phyloP scores from a whole-genome alignment of 2,113 vertebrate genomes.

The Albula glossodonta region DNA sequence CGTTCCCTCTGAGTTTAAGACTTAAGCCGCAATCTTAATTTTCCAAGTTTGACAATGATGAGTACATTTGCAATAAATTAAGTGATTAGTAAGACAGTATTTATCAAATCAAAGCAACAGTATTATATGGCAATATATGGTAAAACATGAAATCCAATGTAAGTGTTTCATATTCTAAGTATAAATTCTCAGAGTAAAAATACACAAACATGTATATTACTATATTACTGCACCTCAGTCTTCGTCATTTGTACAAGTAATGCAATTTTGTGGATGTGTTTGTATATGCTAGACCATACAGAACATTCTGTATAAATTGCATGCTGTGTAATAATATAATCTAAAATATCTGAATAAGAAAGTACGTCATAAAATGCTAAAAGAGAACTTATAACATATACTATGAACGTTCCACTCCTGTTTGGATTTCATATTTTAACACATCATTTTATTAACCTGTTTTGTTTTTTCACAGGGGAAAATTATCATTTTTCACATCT shows the following conservation, averaged over 20 bases:
- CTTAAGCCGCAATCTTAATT: neutral
- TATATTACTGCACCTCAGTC: neutral
- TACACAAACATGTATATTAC: neutral
- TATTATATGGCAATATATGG: slow-evolving; percentile 49
- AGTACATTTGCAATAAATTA: slow-evolving; percentile 81
- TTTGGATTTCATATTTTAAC: slow-evolving; percentile 5
- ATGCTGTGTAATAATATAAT: neutral
- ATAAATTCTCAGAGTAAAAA: neutral
- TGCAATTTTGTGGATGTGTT: neutral
- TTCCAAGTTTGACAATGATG: slow-evolving; percentile 51
- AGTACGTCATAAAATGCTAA: too few species aligned
- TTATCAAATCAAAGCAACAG: slow-evolving; percentile 79
- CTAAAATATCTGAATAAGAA: neutral
- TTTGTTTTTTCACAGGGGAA: too few species aligned
- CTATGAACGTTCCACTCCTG: neutral
- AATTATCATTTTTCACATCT: neutral
- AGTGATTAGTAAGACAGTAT: slow-evolving; percentile 81
- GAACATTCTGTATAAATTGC: neutral
- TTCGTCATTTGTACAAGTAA: neutral
- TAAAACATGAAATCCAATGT: neutral
- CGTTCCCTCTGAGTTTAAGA: neutral
- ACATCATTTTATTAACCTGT: neutral
- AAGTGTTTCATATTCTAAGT: neutral
- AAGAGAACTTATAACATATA: too few species aligned
- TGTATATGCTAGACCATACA: neutral